Evolutionary conservation across 2,113 vertebrate genomes (phyloP), one percentile per base, ranked within the genome.

Genomic region (Hassar affinis): DNA sequence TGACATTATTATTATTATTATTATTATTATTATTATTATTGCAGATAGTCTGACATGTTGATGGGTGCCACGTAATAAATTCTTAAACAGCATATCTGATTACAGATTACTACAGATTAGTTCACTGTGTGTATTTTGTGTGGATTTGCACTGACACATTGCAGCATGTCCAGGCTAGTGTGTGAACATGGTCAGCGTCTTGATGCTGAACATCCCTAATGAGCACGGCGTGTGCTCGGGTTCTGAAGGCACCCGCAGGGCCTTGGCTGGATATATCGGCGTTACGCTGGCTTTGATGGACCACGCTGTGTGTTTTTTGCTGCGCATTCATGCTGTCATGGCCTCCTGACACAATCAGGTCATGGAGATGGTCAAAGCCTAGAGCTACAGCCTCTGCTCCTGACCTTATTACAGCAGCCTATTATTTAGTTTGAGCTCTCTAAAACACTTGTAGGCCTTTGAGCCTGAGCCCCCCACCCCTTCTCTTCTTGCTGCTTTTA

Each of bases 271-370:
- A 92, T 91, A 92, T 93, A 96, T 95, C 93, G 91, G 90, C 91
- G 91, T 92, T 93, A 93, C 93, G 93, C 90, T 91, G 93, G 92
- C 93, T 94, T 95, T 94, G 94, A 95, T 93, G 94, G 93, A 93
- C 95, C 92, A 94, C 85, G 72, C 92, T 94, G 92, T 91, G 93
- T 93, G 94, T 95, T 94, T 95, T 77, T 77, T 77, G 69, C 92
- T 94, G 92, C 91, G 93, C 94, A 93, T 95, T 94, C 95, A 94
- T 94, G 94, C 94, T 92, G 94, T 95, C 92, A 95, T 90, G 92
- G 92, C 91, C 93, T 86, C 90, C 90, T 93, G 95, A 96, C 94
- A 95, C 95, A 95, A 96, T 96, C 95, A 95, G 96, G 95, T 95
- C 96, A 96, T 93, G 85, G 93, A 95, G 94, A 93, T 82, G 88